Conservation (phyloP, 2,888 invertebrate species). For the Odontocerum albicorne region DNA sequence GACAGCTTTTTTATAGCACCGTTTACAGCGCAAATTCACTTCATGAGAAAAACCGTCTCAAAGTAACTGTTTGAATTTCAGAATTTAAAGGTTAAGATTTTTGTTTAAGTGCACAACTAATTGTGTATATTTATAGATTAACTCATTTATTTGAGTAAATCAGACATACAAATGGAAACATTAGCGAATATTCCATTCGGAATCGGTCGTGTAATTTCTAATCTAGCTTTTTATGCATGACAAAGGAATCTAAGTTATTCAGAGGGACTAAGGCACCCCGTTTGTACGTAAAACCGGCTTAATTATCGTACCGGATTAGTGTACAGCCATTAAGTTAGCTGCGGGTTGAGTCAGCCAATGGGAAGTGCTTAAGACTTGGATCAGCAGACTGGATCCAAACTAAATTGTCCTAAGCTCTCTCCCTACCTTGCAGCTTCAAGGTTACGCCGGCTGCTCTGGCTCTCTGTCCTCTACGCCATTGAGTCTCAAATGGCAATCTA, state of each 20-base stretch:
- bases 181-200: too few relatives aligned
- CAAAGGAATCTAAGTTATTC: neutral
- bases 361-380: slow-evolving; percentile 35
- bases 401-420: slow-evolving; percentile 30
- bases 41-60: too few relatives aligned
- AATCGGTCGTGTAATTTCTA: neutral
- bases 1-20: too few relatives aligned
- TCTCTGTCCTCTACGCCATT: neutral
- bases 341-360: slow-evolving; percentile 31
- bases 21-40: too few relatives aligned
- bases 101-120: too few relatives aligned
- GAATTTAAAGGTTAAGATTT: too few relatives aligned
- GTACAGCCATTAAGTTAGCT: slow-evolving; percentile 24
- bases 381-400: slow-evolving; percentile 31
- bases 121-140: too few relatives aligned
- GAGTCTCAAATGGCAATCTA: too few relatives aligned
- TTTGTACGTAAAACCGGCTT: slow-evolving; percentile 23
- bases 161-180: too few relatives aligned
- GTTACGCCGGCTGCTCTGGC: slow-evolving; percentile 4
- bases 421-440: slow-evolving; percentile 8
- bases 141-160: too few relatives aligned
- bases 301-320: slow-evolving; percentile 26
- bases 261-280: slow-evolving; percentile 19
- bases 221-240: neutral
- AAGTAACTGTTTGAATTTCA: too few relatives aligned